Base-by-base conservation (phyloP, 2,113 vertebrate genomes). In the Indicator indicator region DNA sequence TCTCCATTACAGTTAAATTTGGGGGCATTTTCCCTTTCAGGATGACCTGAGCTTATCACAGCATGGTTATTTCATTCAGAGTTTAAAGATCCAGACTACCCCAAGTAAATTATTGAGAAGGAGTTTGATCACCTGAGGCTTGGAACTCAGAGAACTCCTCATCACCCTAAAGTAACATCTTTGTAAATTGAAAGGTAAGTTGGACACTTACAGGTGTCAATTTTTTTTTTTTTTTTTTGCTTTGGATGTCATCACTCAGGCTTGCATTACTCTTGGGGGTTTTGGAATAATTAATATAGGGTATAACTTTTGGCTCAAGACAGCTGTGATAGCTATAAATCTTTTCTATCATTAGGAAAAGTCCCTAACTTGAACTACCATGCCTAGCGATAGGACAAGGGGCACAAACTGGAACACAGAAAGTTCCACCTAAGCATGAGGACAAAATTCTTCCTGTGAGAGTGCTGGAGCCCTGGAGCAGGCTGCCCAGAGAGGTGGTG, bases 61-160 rank as follows among this genome's bases (percentile, higher is more conserved):
- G 42, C 46, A 58, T 82, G 62, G 24, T 27, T 86, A 77, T 42
- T 60, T 75, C 62, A 63, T 27, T 93, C 68, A 36, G 81, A 42
- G 40, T 93, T 76, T 73, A 71, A 96, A 88, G 88, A 77, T 75
- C 17, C 82, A 79, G 55, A 46, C 9, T 84, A n/a, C 38, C 36
- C 70, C 36, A 75, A 44, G 52, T 82, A 79, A 85, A 84, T 67
- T 69, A 68, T 82, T 74, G 74, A 63, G 88, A 87, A 83, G 36
- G 88, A 86, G 95, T 93, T 95, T 93, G 71, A 78, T 93, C 68
- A 84, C 32, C 58, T 82, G 56, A 80, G 83, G 33, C 48, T 75
- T 38, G 73, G 59, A 56, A 62, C 52, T 12, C 90, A 62, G 52
- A 80, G 63, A 91, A 75, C 15, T 78, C 11, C 12, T 52, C 12